phyloP scores from a whole-genome alignment of 2,113 vertebrate species.

The Chamaetylas fuelleborni region DNA sequence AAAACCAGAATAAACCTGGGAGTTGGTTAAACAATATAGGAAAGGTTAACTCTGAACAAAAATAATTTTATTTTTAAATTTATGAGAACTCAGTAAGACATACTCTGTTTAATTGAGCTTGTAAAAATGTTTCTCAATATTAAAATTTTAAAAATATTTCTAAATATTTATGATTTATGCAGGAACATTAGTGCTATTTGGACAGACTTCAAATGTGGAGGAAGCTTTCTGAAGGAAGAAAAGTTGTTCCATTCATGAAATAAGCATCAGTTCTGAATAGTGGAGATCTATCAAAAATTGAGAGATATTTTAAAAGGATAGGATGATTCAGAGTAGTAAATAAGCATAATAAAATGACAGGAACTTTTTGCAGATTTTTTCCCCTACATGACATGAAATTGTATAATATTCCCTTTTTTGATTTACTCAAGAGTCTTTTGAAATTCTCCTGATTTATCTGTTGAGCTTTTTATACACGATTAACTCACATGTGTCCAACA shows the following conservation, averaged over 20 bases:
- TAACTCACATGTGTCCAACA: background rate
- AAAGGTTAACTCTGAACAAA: background rate
- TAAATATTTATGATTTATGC: slow-evolving; percentile 7
- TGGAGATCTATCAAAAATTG: background rate
- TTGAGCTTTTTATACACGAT: background rate
- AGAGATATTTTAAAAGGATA: background rate
- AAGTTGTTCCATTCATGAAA: background rate
- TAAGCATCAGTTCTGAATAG: background rate
- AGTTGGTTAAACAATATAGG: background rate
- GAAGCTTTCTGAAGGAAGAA: background rate
- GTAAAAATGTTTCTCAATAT: background rate
- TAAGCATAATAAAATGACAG: background rate
- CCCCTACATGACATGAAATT: background rate
- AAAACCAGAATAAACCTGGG: background rate
- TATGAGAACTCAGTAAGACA: background rate
- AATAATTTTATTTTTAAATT: background rate
- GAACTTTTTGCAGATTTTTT: background rate
- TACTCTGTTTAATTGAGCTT: background rate
- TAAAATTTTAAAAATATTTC: background rate
- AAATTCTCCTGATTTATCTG: background rate
- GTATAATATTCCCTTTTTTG: background rate
- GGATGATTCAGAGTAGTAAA: background rate
- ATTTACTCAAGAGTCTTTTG: background rate
- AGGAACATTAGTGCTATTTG: background rate
- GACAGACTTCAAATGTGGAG: background rate